These are phyloP conservation scores for Aptenodytes patagonicus DNA, from an alignment of 2,113 vertebrate species.

Conservation along the genomic window DNA sequence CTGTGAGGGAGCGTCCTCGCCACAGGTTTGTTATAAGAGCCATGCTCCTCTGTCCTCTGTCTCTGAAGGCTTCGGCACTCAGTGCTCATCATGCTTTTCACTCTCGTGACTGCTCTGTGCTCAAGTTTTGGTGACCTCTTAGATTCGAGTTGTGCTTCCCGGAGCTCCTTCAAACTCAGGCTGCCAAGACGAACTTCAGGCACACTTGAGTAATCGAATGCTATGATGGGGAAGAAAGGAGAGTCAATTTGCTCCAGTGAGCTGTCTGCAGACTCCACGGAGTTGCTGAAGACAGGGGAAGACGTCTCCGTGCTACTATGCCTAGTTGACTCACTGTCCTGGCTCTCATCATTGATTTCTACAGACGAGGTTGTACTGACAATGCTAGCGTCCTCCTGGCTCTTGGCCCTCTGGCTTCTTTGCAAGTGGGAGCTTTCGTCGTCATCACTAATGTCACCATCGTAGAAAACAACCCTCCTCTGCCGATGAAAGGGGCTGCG, in stretches of 20 bases:
- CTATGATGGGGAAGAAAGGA: conserved; percentile 68
- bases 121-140: conserved; percentile 86
- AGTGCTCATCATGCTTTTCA: conserved; percentile 79
- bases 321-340: conserved; percentile 55
- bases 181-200: conserved; percentile 43
- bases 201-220: conserved; percentile 44
- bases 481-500: conserved; percentile 88
- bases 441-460: conserved; percentile 78
- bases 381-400: conserved; percentile 43
- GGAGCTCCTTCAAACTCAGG: conserved; percentile 67
- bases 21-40: conserved; percentile 33
- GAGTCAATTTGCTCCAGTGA: conserved; percentile 42
- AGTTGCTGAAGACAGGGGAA: conserved; percentile 59
- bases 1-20: conserved; percentile 63
- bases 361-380: conserved; percentile 53
- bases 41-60: conserved; percentile 65
- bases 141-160: conserved; percentile 74
- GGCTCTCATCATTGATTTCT: conserved; percentile 62
- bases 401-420: conserved; percentile 23
- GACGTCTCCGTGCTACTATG: conserved; percentile 57
- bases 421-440: conserved; percentile 63
- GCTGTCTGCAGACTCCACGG: conserved; percentile 63
- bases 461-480: conserved; percentile 79
- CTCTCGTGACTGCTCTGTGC: conserved; percentile 77
- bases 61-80: conserved; percentile 70